Evolutionary conservation across 2,113 vertebrate species (phyloP), one percentile per base, ranked within the genome.

Genomic region (Dromiciops gliroides): DNA sequence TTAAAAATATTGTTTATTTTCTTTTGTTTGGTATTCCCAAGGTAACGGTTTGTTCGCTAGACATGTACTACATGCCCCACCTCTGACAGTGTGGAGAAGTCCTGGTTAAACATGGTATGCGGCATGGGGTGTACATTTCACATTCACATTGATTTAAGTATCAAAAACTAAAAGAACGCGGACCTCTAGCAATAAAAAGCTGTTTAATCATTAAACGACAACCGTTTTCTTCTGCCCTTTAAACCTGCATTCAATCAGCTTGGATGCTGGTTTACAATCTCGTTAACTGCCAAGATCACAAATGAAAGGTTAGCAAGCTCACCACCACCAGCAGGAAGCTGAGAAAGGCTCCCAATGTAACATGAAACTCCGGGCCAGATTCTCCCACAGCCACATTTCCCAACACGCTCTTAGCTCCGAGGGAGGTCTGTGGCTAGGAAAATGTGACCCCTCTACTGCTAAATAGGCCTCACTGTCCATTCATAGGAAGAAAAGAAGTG

Each of bases 201-300:
- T 95, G 91, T 98, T 98, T 98, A 97, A 97, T 96, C 97, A 94
- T 97, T 96, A 98, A 98, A 97, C 96, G 51, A 95, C 89, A 89
- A 94, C 22, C 19, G 19, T 96, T 97, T 98, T 90, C 67, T 96
- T 95, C 94, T 94, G 95, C 96, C 95, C 95, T 98, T 98, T 95
- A 96, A 97, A 96, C 95, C 94, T 93, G 52, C 96, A 89, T 96
- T 95, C 95, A 96, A 51, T 90, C 92, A 10, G 4, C 10, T 90
- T 50, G 12, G 92, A 48, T 90, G 49, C 95, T 95, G 48, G 75
- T 97, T 98, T 98, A 93, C 90, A 94, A 96, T 94, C 47, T 97
- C 91, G 48, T 97, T 94, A 93, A 89, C 48, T 95, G 56, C 88
- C 53, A 31, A 83, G 90, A 90, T 96, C 96, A 93, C 95, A 95